Evolutionary conservation across 2,888 invertebrate genomes (phyloP), one percentile per base, ranked within the genome.

Genomic region (Hoplodrina blanda): DNA sequence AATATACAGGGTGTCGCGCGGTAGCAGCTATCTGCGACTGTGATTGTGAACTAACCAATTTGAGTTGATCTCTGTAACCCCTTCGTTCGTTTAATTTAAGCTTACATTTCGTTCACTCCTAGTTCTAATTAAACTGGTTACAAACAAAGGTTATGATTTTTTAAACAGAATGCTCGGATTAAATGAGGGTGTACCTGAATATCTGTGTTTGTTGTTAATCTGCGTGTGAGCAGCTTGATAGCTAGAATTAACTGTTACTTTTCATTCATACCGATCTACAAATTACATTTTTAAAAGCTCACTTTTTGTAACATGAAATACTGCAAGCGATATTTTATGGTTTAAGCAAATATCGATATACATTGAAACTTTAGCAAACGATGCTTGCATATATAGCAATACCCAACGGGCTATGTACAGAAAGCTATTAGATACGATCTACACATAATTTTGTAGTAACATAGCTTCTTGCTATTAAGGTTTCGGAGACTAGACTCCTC

Each of bases 1-100:
- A 95, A 95, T 92, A 94, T 89, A 92, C 92, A 88, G 91, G 90
- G 91, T 92, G 94, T 92, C 91, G 89, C 88, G 86, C 89, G 87
- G 91, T 86, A 91, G 92, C 92, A 91, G 92, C 92, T 84, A 84
- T 81, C 83, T 84, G 82, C 87, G 81, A 85, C 88, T 87, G 89
- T 88, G 88, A 91, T 89, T 87, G 87, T 87, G 83, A 86, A 76
- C 72, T 83, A 83, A 78, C 92, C 89, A 87, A 78, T 86, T 79
- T 89, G 87, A 89, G 86, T 80, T 85, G 88, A 91, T 81, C 85
- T 87, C 81, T 78, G 70, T 78, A 76, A 76, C 79, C 78, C 73
- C 54, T 66, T 75, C 17, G 68, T 73, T 65, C 70, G 67, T 69
- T 78, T 73, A 73, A 44, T 61, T 64, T 59, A 69, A 66, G 30